A percentile compares a stretch with the other conserved stretches of the same genome.
Evolutionary conservation across 2,797 vertebrate species (phyloP).

Genomic region (Myotis myotis): DNA sequence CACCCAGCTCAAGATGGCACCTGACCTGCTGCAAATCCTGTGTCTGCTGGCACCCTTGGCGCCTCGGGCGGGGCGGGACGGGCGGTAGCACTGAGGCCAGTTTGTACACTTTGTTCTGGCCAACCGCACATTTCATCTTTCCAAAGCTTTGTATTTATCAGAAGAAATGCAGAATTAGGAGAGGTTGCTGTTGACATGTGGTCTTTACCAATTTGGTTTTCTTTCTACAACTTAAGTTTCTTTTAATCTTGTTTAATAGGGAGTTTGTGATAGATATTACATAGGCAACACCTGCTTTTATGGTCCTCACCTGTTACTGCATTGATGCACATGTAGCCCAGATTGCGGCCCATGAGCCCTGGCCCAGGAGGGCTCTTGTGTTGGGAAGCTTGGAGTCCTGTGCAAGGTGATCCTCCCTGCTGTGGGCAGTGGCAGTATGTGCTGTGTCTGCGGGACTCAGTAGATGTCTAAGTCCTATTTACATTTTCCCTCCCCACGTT

Average conservation of each 20-base stretch:
- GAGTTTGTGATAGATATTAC: neutral
- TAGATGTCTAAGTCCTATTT: neutral
- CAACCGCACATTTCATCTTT: neutral
- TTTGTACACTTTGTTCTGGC: constrained; percentile 28
- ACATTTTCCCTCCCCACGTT: neutral
- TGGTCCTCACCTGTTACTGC: neutral
- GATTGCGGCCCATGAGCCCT: neutral
- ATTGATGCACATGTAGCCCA: neutral
- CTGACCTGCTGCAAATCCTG: neutral
- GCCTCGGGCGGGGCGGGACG: neutral
- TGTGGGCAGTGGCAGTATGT: neutral
- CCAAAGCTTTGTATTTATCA: constrained; percentile 34
- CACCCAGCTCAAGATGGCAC: neutral
- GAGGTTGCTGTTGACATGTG: neutral
- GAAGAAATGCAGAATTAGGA: constrained; percentile 37
- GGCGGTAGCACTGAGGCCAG: neutral
- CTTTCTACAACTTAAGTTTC: neutral
- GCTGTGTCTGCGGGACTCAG: neutral
- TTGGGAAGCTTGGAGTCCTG: neutral
- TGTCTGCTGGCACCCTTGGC: neutral
- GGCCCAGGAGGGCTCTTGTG: neutral
- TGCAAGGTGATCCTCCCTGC: neutral
- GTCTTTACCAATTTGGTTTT: constrained; percentile 37
- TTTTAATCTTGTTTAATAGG: neutral
- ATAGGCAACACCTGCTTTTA: neutral